Evolutionary conservation across 1,140 invertebrate species (phyloP), one percentile per base, ranked within the genome.

Genomic region (Zaprionus ghesquierei): DNA sequence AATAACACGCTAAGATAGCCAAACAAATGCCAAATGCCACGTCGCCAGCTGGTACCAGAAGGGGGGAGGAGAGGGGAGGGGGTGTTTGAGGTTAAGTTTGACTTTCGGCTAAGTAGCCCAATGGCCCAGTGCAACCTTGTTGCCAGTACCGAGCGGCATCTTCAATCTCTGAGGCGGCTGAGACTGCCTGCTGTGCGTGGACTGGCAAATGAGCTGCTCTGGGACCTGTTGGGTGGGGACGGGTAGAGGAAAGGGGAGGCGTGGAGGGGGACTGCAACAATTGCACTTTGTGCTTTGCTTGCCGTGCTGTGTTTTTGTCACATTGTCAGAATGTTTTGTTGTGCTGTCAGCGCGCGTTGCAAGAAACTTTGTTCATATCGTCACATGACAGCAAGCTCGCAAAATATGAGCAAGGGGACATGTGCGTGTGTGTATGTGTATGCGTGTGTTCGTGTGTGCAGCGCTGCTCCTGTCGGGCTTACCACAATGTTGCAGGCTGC

Each of bases 311-410:
- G 63, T 60, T 55, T 68, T 44, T 76, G 74, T 61, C 66, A 77
- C 55, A 61, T 60, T 87, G 81, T 87, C 81, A 86, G 64, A 69
- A 89, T 79, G 35, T 87, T 86, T 82, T 86, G 84, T 86, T 79
- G 84, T 70, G 68, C 76, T 89, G 82, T 87, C 82, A 89, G 65
- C 76, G 35, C 63, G 60, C 54, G 64, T 38, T 69, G 64, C 53
- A 66, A 69, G 73, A 55, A 89, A 89, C 77, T 84, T 89, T 75
- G 77, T 63, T 77, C 79, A 63, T 82, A 81, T 81, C 79, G 71
- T 69, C 66, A 68, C 51, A 55, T 75, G 58, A 77, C 74, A 76
- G 73, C 51, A 15, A 71, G 53, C 60, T 59, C 33, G 51, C 15
- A 86, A 77, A 81, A 85, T 81, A 85, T 81, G 77, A 71, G 66